phyloP scores from a whole-genome alignment of 2,888 invertebrate genomes.

The Nephrotoma appendiculata region DNA sequence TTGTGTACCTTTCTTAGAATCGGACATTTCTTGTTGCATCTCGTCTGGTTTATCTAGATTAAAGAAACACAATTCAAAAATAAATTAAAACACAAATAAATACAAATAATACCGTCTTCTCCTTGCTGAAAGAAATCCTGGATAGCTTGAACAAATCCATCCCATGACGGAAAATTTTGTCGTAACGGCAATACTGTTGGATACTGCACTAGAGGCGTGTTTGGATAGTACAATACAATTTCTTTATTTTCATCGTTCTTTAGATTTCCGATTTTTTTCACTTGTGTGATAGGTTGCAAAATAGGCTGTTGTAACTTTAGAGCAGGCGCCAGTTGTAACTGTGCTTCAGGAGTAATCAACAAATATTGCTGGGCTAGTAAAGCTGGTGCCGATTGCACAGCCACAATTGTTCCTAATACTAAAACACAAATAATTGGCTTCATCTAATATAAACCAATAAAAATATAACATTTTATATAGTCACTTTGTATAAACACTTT shows the following conservation, averaged over 20 bases:
- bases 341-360: slow-evolving; percentile 29
- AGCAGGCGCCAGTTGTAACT: slow-evolving; percentile 21
- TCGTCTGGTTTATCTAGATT: neutral
- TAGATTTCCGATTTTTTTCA: slow-evolving; percentile 8
- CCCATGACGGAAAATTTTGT: slow-evolving; percentile 13
- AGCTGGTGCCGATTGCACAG: neutral
- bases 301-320: slow-evolving; percentile 12
- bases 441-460: neutral
- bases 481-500: neutral
- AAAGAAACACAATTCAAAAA: neutral
- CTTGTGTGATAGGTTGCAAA: slow-evolving; percentile 19
- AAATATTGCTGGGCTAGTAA: slow-evolving; percentile 20
- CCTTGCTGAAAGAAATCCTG: neutral
- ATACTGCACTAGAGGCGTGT: neutral
- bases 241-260: neutral
- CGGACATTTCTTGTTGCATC: neutral
- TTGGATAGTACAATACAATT: neutral
- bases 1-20: neutral
- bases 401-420: neutral
- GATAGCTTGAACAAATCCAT: neutral
- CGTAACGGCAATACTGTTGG: slow-evolving; percentile 1
- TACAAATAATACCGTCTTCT: neutral
- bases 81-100: neutral
- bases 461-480: neutral
- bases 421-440: neutral